Evolutionary conservation across 2,888 invertebrate species (phyloP), one percentile per base, ranked within the genome.

Genomic region (Anoplius nigerrimus): DNA sequence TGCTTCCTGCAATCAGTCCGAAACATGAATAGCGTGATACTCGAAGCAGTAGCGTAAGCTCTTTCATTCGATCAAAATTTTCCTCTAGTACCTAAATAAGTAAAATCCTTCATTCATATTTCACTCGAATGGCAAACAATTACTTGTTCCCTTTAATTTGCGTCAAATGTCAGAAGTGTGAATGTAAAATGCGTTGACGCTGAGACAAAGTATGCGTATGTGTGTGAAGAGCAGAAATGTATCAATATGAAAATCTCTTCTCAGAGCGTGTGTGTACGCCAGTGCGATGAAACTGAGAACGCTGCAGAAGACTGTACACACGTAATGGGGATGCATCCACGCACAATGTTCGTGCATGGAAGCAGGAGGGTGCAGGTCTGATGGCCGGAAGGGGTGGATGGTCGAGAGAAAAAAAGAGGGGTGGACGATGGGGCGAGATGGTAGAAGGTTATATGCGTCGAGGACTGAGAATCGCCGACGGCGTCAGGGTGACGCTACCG

Each of bases 361-460:
- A 18, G n/a, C 48, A 13, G n/a, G 34, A 64, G 21, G 69, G 71
- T 74, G 68, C 57, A 64, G 63, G 63, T 60, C 60, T 55, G 54
- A 60, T 60, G 11, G 15, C 27, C 21, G 22, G 16, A 20, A 60
- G 56, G 65, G 24, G 24, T 48, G 58, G 21, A 59, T 46, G 21
- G 45, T n/a, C 24, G 46, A 22, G 21, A 43, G 22, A n/a, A 64
- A 64, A 64, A 53, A 57, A 43, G n/a, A n/a, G 24, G n/a, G 42
- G 71, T 27, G 52, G 46, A 53, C 11, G 22, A 15, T 16, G 56
- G 15, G n/a, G 34, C 48, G 2, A n/a, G 16, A 16, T 6, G 48
- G 54, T 46, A n/a, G n/a, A n/a, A n/a, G 48, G 20, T 52, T 21
- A 54, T 51, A 24, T 54, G 66, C 27, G 46, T 58, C 67, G 60